Base-by-base conservation (phyloP, 2,888 invertebrate species). In the Cheilosia soror region DNA sequence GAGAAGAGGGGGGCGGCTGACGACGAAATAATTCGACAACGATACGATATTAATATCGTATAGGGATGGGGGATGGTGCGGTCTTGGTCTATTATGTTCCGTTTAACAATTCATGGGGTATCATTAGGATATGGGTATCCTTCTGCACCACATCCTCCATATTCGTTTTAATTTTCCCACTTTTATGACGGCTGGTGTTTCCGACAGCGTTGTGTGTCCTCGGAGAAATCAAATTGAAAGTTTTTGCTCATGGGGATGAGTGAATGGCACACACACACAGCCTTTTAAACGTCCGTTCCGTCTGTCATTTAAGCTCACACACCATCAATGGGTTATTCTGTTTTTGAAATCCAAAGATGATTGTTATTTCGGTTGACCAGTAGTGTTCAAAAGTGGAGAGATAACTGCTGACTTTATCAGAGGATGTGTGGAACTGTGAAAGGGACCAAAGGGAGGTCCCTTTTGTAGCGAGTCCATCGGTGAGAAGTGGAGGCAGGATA, bases 91-190 rank as follows among this genome's bases (percentile, higher is more conserved):
- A 51, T 27, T 51, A 47, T 62, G 44, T 73, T 68, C 55, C 40
- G 47, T 53, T 81, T 53, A 77, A 77, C 77, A 81, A 81, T 81
- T 81, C 81, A 81, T 81, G 71, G 51, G 71, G 31, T 66, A 42
- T 77, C 77, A 77, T 82, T 77, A 71, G 71, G 55, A 60, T 37
- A 37, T 47, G 80, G 47, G 44, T 75, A 47, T 47, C 27, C 47
- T 58, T 57, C 29, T 40, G 63, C 57, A 33, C 9, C 31, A 20
- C 13, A 15, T 57, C 31, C 31, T 27, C 40, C 58, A 77, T 72
- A 72, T 78, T 82, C 55, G 66, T 82, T 82, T 82, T 82, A 77
- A 82, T 82, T 82, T 82, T 44, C 53, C 71, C 78, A 77, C 81
- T 82, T 71, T 81, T 81, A 81, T 81, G 77, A 77, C 65, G 76